Evolutionary conservation across 2,888 invertebrate genomes (phyloP).

Genomic region (Metalampra italica): DNA sequence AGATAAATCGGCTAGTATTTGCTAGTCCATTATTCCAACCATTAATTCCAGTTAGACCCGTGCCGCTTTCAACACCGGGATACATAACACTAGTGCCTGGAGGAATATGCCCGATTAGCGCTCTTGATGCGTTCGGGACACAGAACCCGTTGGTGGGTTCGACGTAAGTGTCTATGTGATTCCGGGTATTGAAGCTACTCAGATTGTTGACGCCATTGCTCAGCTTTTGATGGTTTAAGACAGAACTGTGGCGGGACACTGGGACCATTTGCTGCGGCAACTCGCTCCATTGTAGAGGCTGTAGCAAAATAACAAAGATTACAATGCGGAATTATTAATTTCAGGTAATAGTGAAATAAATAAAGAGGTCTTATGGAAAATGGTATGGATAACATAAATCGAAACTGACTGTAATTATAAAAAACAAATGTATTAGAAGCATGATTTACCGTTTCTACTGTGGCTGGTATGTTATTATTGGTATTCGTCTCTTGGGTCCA

Average conservation of each 20-base stretch:
- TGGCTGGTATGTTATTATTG: conserved; percentile 18
- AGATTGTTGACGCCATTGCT: conserved; percentile 17
- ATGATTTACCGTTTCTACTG: conserved; percentile 24
- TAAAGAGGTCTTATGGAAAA: no score
- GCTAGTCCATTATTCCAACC: conserved; percentile 14
- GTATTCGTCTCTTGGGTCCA: conserved; percentile 27
- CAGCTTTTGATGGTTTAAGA: conserved; percentile 12
- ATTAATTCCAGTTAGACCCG: conserved; percentile 10
- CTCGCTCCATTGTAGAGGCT: conserved; percentile 32
- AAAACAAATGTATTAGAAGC: no score
- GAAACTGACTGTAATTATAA: no score
- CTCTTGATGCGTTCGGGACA: conserved; percentile 1
- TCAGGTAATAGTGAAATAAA: background rate
- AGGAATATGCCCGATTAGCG: background rate
- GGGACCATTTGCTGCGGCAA: conserved; percentile 13
- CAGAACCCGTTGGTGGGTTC: conserved; percentile 2
- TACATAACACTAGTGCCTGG: conserved; percentile 14
- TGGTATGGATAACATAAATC: no score
- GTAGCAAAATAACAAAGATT: conserved; percentile 16
- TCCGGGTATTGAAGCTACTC: conserved; percentile 17
- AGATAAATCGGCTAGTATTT: conserved; percentile 14
- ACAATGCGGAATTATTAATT: conserved; percentile 4
- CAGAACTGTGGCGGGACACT: background rate
- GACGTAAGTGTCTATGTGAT: conserved; percentile 17
- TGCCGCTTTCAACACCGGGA: conserved; percentile 13